Evolutionary conservation across 2,797 vertebrate genomes (phyloP), one percentile per base, ranked within the genome.

Genomic region (Melopsittacus undulatus): DNA sequence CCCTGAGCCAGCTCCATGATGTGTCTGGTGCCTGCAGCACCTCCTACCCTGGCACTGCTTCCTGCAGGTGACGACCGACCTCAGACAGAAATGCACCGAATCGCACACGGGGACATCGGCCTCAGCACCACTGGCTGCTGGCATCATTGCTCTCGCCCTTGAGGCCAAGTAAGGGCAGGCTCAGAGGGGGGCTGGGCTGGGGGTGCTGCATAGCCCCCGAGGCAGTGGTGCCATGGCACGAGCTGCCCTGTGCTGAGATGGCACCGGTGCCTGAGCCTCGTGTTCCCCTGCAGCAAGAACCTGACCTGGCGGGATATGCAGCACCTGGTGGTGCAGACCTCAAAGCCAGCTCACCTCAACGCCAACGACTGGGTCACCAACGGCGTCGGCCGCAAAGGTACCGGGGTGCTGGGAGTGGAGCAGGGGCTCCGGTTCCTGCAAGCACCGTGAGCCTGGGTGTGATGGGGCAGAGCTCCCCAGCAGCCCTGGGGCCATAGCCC

Each of bases 271-370:
- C 62, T 69, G 38, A 94, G 29, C 42, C 54, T 46, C 1, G 0
- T 54, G 16, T 68, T 12, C 88, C 79, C 46, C 49, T 72, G 12
- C 49, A 99, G 99, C 92, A 99, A 98, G 97, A 99, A 99, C 97
- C 98, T 99, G 95, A 99, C 99, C 1, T 99, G 99, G 99, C 98
- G 99, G 77, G 99, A 99, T 97, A 99, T 99, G 99, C 99, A 99
- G 97, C 99, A 99, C 91, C 97, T 99, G 67, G 99, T 99, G 57
- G 99, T 99, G 51, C 98, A 98, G 96, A 99, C 99, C 0, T 99
- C 99, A 0, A 98, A 98, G 94, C 99, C 99, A 0, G 98, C 98
- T 27, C 98, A 98, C 95, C 98, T 99, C 91, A 99, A 98, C 1
- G 98, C 99, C 8, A 98, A 98, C 0, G 99, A 99, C 97, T 99